phyloP scores from a whole-genome alignment of 2,888 invertebrate species.

The Hofmannophila pseudospretella region DNA sequence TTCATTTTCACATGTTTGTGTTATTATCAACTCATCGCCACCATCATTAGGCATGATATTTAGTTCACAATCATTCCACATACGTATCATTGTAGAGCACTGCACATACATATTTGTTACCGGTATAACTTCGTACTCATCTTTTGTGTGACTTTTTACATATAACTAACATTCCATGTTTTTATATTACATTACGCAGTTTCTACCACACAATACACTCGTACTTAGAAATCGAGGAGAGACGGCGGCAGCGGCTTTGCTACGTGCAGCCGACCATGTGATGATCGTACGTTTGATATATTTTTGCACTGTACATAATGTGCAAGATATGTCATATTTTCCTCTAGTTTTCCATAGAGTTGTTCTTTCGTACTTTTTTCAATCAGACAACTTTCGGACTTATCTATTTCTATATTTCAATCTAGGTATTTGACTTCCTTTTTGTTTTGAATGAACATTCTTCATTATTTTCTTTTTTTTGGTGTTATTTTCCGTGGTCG shows the following conservation, averaged over 20 bases:
- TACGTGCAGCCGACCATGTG: conserved; percentile 55
- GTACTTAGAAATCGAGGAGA: conserved; percentile 69
- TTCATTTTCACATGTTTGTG: background rate
- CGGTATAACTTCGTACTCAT: too few species aligned
- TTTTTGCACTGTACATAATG: conserved; percentile 55
- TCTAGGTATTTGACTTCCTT: conserved; percentile 6
- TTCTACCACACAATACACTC: conserved; percentile 73
- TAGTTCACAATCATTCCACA: background rate
- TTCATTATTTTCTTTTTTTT: conserved; percentile 5
- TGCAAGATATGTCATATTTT: too few species aligned
- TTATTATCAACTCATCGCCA: background rate
- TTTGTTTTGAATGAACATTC: conserved; percentile 3
- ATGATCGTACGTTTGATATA: conserved; percentile 34
- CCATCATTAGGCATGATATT: background rate
- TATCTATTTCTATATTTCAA: too few species aligned
- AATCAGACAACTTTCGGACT: too few species aligned
- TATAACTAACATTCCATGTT: conserved; percentile 34
- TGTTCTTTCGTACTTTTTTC: conserved; percentile 1
- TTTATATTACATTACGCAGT: conserved; percentile 63
- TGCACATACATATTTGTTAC: background rate
- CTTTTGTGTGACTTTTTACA: background rate
- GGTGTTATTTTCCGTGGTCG: conserved; percentile 8
- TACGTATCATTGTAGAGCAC: conserved; percentile 1
- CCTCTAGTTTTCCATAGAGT: conserved; percentile 15
- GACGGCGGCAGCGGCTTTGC: conserved; percentile 55